These are phyloP conservation scores for Prorops nasuta DNA, from an alignment of 1,140 invertebrate genomes.

Conservation along the genomic window DNA sequence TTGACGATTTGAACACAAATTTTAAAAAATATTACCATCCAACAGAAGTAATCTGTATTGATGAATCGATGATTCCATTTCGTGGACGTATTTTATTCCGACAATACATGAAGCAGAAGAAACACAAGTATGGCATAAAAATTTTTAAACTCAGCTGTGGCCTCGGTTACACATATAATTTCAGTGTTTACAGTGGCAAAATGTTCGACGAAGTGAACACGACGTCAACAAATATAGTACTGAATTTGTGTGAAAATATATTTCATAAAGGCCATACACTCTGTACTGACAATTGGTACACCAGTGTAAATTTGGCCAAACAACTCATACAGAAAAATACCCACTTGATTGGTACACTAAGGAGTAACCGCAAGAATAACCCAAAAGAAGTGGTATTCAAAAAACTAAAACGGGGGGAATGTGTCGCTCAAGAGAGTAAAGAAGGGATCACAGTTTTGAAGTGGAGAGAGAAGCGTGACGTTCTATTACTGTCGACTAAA, in stretches of 20 bases:
- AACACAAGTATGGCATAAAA: slow-evolving; percentile 45
- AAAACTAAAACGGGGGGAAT: background rate
- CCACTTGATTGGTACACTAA: slow-evolving; percentile 12
- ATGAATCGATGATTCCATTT: slow-evolving; percentile 7
- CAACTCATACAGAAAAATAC: background rate
- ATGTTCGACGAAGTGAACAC: slow-evolving; percentile 12
- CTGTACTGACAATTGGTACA: slow-evolving; percentile 23
- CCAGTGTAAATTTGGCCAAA: background rate
- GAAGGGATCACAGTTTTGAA: background rate
- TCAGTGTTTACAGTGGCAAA: slow-evolving; percentile 39
- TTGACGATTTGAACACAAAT: slow-evolving; percentile 12
- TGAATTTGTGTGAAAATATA: slow-evolving; percentile 15
- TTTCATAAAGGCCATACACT: slow-evolving; percentile 31
- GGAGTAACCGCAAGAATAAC: slow-evolving; percentile 18
- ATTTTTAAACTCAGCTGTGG: slow-evolving; percentile 38
- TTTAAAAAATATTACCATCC: slow-evolving; percentile 21
- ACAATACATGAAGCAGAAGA: slow-evolving; percentile 20
- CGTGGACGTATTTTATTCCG: slow-evolving; percentile 6
- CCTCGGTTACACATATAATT: slow-evolving; percentile 33
- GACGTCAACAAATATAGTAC: slow-evolving; percentile 21
- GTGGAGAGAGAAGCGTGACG: background rate
- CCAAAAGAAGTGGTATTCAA: slow-evolving; percentile 14
- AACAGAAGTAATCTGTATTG: slow-evolving; percentile 24
- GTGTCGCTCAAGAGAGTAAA: background rate
- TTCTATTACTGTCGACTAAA: slow-evolving; percentile 3